These are phyloP conservation scores for Chrysogorgia sp. DNA, from an alignment of 92 coral and sea anemone species.

Conservation along the genomic window DNA sequence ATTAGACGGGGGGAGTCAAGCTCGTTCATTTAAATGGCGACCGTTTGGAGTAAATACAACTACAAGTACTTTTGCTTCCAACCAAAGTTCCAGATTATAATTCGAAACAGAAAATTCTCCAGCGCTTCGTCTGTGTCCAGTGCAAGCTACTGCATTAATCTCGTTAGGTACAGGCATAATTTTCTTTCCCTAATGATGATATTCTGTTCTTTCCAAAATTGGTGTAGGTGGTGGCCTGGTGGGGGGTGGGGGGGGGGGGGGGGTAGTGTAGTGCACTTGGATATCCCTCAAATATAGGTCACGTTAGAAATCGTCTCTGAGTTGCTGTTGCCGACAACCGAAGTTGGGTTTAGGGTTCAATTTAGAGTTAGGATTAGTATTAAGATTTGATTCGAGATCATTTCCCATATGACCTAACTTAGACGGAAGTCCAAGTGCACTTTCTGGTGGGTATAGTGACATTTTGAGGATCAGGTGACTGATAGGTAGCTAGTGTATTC, in stretches of 20 bases:
- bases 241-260: too few relatives aligned
- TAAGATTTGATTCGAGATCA: too few relatives aligned
- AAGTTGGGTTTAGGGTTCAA: too few relatives aligned
- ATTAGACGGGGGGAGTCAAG: background rate
- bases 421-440: background rate
- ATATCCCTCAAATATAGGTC: too few relatives aligned
- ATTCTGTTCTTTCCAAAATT: too few relatives aligned
- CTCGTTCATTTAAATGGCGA: conserved; percentile 11
- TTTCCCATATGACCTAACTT: background rate
- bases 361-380: too few relatives aligned
- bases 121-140: conserved; percentile 4
- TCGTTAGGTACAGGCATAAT: conserved; percentile 35
- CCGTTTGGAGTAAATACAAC: background rate
- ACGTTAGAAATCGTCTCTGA: too few relatives aligned
- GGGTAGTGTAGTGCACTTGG: too few relatives aligned
- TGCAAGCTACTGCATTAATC: conserved; percentile 19
- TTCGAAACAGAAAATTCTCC: background rate
- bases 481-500: background rate
- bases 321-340: too few relatives aligned
- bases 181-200: too few relatives aligned
- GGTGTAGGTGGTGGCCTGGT: too few relatives aligned
- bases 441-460: background rate
- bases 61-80: background rate
- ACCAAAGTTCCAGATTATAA: background rate
- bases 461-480: background rate